These are phyloP conservation scores for Brachionus plicatilis DNA, from an alignment of 1,140 invertebrate species.

Conservation along the genomic window DNA sequence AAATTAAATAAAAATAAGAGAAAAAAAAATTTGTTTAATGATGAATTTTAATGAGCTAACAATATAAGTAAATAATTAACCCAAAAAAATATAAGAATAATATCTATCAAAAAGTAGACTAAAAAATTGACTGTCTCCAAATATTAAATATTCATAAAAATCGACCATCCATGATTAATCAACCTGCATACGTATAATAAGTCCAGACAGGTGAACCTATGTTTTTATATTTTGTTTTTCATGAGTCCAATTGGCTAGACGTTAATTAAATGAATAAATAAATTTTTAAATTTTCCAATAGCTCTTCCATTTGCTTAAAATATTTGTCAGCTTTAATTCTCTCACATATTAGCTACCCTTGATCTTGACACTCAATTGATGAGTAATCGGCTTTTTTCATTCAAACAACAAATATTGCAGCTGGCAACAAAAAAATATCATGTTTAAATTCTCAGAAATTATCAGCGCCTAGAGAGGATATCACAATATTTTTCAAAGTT, in stretches of 20 bases:
- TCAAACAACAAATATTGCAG: too few species aligned
- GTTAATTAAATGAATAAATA: neutral
- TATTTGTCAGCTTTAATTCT: neutral
- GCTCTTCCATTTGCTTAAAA: neutral
- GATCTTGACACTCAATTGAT: neutral
- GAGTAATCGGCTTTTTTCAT: neutral
- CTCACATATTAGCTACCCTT: neutral
- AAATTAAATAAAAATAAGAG: neutral
- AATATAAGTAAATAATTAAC: neutral
- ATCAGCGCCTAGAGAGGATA: too few species aligned
- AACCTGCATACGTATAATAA: neutral
- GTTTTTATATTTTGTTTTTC: neutral
- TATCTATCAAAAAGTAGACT: neutral
- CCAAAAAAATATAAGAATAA: neutral
- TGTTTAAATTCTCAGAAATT: too few species aligned
- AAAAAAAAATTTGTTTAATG: neutral
- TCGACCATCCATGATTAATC: neutral
- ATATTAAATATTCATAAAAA: neutral
- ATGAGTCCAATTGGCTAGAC: neutral
- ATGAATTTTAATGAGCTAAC: neutral
- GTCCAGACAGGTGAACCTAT: neutral
- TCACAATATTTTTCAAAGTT: too few species aligned
- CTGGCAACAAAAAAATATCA: too few species aligned
- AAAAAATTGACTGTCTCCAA: neutral
- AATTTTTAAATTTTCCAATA: neutral